Conservation (phyloP, 2,797 vertebrate species). For the Characodon lateralis region DNA sequence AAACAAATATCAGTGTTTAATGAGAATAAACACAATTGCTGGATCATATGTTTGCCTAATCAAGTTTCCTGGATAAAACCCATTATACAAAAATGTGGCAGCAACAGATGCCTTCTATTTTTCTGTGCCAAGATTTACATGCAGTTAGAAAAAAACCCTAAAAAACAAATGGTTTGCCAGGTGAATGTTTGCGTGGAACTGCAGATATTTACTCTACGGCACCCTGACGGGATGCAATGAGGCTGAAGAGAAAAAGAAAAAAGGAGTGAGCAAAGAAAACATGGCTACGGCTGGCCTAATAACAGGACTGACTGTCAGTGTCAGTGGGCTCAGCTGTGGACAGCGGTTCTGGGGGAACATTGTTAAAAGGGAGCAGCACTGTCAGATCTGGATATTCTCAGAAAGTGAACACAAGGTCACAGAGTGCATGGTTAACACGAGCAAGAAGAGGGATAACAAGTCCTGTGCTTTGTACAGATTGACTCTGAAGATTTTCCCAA, state of each 20-base stretch:
- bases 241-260: constrained; percentile 22
- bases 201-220: constrained; percentile 25
- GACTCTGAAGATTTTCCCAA: constrained; percentile 73
- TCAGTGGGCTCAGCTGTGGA: constrained; percentile 61
- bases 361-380: constrained; percentile 71
- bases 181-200: constrained; percentile 37
- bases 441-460: constrained; percentile 71
- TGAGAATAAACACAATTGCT: constrained; percentile 43
- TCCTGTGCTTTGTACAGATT: constrained; percentile 69
- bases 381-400: constrained; percentile 71
- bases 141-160: not conserved
- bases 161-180: constrained; percentile 31
- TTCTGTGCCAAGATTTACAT: constrained; percentile 20
- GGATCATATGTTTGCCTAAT: constrained; percentile 50
- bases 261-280: constrained; percentile 26
- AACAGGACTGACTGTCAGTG: constrained; percentile 64
- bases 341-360: constrained; percentile 49
- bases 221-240: constrained; percentile 39
- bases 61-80: constrained; percentile 38
- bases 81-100: constrained; percentile 22
- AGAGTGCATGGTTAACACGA: constrained; percentile 63
- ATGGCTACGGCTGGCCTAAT: constrained; percentile 62
- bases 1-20: constrained; percentile 44
- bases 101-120: constrained; percentile 39
- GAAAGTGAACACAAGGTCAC: constrained; percentile 70